Evolutionary conservation across 2,888 invertebrate species (phyloP), one percentile per base, ranked within the genome.

Genomic region (Agriopis aurantiaria): DNA sequence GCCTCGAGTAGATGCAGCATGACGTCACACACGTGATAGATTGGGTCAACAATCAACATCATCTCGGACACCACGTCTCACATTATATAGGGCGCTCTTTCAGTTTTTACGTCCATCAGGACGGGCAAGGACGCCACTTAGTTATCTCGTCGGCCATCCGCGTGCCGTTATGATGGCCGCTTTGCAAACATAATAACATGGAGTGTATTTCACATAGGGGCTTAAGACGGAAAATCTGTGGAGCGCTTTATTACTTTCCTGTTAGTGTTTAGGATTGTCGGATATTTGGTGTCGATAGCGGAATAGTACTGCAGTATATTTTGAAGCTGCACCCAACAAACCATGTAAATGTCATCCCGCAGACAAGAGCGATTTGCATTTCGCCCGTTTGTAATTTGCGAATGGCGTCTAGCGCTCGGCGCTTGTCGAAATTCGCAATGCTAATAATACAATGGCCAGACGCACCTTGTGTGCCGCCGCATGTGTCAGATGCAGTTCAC

Each of bases 371-470:
- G 82, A 91, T 91, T 92, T 89, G 88, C 91, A 91, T 91, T 86
- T 83, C 83, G 84, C 83, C 85, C 85, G 84, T 85, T 88, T 88
- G 86, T 89, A 86, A 86, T 90, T 91, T 90, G 85, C 87, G 84
- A 88, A 88, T 83, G 82, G 85, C 82, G 87, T 88, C 87, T 90
- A 89, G 86, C 82, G 81, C 82, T 84, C 83, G 85, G 82, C 85
- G 87, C 86, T 88, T 90, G 90, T 90, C 89, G 87, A 91, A 91
- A 91, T 91, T 89, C 90, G 88, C 88, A 90, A 86, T 91, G 90
- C 90, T 90, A 91, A 91, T 92, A 89, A 91, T 90, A 91, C 89
- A 91, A 89, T 90, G 83, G 88, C 86, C 89, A 90, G 90, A 90
- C 91, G 87, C 87, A 90, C 85, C 88, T 90, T 85, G 85, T 85